Percentiles rank a stretch among this genome's conserved stretches.
These are phyloP conservation scores for Grammomys surdaster DNA, from an alignment of 2,113 vertebrate genomes.

Conservation along the genomic window DNA sequence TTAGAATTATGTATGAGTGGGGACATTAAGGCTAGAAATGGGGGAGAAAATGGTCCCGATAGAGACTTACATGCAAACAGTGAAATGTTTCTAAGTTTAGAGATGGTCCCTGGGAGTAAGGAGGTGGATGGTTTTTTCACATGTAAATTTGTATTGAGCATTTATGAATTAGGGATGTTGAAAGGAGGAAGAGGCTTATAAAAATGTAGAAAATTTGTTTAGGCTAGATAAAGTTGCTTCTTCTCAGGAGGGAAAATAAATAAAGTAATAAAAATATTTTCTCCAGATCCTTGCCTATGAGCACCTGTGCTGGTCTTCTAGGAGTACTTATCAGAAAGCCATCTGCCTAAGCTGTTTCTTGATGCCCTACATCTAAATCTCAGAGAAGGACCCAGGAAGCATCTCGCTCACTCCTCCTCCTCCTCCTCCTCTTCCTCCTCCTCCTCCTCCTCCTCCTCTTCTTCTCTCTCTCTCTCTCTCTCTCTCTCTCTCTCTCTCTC, in stretches of 20 bases:
- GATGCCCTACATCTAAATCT: background rate
- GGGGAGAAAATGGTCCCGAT: background rate
- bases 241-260: background rate
- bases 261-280: background rate
- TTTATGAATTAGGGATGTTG: background rate
- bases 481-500: too few species aligned
- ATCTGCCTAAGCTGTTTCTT: background rate
- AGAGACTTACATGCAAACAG: background rate
- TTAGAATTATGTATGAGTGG: background rate
- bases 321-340: background rate
- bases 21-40: background rate
- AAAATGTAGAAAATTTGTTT: background rate
- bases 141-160: background rate
- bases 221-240: conserved; percentile 21
- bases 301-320: background rate
- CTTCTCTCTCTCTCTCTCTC: too few species aligned
- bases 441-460: too few species aligned
- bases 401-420: too few species aligned
- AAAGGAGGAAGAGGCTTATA: background rate
- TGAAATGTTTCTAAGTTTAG: conserved; percentile 21
- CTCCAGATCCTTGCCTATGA: background rate
- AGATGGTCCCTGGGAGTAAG: background rate
- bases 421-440: too few species aligned
- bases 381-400: background rate
- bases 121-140: background rate